A percentile compares a stretch with the other conserved stretches of the same genome.
Evolutionary conservation across 2,797 vertebrate species (phyloP).

Genomic region (Melanotaenia boesemani): DNA sequence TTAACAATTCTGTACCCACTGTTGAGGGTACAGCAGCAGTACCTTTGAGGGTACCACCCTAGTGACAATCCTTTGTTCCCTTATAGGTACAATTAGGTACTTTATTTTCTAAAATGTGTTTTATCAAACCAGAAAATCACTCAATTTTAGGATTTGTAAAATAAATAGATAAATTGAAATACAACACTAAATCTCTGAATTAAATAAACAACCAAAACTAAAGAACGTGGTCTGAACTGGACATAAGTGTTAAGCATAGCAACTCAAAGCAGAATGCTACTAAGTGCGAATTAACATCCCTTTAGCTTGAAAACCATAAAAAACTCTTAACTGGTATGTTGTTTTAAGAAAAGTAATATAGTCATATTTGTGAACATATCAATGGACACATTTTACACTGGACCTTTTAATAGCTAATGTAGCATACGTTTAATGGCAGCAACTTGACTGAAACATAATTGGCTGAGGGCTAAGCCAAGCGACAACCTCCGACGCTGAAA

Average conservation of each 20-base stretch:
- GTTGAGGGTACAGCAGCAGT: too few species aligned
- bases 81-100: too few species aligned
- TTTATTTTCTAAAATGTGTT: too few species aligned
- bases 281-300: not conserved
- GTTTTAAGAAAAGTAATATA: not conserved
- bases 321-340: too few species aligned
- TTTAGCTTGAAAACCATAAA: not conserved
- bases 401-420: not conserved
- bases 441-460: not conserved
- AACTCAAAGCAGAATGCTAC: not conserved
- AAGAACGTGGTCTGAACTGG: not conserved
- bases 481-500: too few species aligned
- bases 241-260: not conserved
- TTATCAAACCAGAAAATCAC: not conserved
- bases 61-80: too few species aligned
- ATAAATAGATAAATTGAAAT: constrained; percentile 4
- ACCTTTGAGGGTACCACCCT: too few species aligned
- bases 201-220: not conserved
- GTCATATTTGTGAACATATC: not conserved
- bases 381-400: not conserved
- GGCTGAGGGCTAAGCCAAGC: too few species aligned
- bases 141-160: not conserved
- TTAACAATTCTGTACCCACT: too few species aligned
- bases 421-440: not conserved
- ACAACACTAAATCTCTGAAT: not conserved